phyloP scores from a whole-genome alignment of 1,140 invertebrate genomes.

The Trinorchestia longiramus region DNA sequence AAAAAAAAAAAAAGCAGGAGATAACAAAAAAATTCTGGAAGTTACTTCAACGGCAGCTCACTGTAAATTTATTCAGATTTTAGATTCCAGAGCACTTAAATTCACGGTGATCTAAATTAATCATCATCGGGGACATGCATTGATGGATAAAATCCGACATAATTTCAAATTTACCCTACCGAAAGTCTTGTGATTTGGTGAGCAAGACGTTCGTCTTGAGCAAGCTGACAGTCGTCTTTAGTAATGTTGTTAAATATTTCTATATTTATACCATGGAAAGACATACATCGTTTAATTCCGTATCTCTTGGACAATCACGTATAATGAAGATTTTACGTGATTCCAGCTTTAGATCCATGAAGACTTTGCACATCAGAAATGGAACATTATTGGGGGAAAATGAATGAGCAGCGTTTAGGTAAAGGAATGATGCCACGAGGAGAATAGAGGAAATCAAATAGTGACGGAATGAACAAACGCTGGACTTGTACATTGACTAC shows the following conservation, averaged over 20 bases:
- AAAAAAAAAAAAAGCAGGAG: no score
- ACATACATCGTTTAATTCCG: background rate
- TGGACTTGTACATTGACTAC: background rate
- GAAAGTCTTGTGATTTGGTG: no score
- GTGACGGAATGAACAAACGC: background rate
- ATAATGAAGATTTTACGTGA: no score
- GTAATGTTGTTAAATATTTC: background rate
- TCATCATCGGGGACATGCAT: no score
- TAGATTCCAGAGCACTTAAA: no score
- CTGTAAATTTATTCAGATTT: no score
- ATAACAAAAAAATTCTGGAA: no score
- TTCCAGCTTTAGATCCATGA: background rate
- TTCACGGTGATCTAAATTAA: no score
- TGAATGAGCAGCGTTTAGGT: background rate
- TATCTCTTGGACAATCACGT: background rate
- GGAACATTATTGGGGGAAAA: background rate
- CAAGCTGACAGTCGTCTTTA: background rate
- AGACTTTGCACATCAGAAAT: background rate
- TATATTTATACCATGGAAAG: background rate
- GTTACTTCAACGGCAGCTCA: no score
- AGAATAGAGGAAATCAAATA: background rate
- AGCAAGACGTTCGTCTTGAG: background rate
- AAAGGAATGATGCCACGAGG: background rate
- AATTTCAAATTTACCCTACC: no score
- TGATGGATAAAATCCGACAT: no score